Evolutionary conservation across 1,140 invertebrate genomes (phyloP).

Genomic region (Drosophila suzukii): DNA sequence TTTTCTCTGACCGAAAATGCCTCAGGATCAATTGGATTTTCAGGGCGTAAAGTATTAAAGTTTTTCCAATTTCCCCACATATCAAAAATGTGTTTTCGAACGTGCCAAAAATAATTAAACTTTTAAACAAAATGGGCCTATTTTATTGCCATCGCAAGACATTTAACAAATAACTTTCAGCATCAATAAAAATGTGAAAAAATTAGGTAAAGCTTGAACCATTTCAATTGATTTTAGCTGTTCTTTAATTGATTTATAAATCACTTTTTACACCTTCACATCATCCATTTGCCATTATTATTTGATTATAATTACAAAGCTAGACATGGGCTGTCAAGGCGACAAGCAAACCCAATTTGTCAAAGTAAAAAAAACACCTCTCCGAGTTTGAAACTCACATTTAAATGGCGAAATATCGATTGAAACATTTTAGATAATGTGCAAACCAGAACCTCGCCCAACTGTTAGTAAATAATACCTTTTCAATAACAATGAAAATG

Average conservation of each 20-base stretch:
- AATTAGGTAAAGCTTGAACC: not conserved
- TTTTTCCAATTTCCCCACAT: constrained; percentile 5
- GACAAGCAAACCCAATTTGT: constrained; percentile 41
- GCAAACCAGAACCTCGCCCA: not conserved
- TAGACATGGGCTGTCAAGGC: constrained; percentile 36
- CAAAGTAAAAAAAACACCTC: not conserved
- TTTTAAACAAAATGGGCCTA: not conserved
- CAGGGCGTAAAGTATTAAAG: constrained; percentile 10
- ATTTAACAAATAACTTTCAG: not conserved
- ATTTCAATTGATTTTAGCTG: not conserved
- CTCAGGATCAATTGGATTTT: constrained; percentile 28
- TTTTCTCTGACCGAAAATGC: constrained; percentile 34
- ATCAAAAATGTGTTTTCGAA: constrained; percentile 17
- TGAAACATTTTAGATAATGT: not conserved
- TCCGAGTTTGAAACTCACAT: not conserved
- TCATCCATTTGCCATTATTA: not conserved
- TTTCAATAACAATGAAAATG: constrained; percentile 32
- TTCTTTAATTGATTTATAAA: constrained; percentile 8
- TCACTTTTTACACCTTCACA: not conserved
- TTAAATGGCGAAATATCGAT: not conserved
- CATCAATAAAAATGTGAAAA: not conserved
- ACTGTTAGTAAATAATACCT: constrained; percentile 12
- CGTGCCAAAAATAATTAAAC: constrained; percentile 7
- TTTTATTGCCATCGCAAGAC: not conserved
- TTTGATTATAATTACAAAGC: not conserved